Percentiles rank a stretch among this genome's conserved stretches.
Conservation (phyloP, 2,888 invertebrate species). For the Sarcophaga subvicina region DNA sequence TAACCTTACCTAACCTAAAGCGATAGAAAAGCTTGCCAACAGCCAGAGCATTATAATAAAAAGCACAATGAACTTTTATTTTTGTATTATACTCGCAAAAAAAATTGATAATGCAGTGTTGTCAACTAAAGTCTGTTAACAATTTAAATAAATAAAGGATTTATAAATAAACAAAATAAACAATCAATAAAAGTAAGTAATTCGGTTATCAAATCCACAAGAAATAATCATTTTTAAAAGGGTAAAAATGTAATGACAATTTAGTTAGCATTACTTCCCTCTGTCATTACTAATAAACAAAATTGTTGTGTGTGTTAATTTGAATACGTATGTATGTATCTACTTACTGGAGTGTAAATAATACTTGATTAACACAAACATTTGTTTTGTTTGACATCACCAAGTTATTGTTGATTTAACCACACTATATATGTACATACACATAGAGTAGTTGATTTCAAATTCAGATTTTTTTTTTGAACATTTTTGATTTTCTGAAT, state of each 20-base stretch:
- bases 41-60: too few species aligned
- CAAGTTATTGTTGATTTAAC: slow-evolving; percentile 19
- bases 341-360: slow-evolving; percentile 51
- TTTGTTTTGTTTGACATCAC: slow-evolving; percentile 46
- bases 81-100: too few species aligned
- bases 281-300: neutral
- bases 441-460: slow-evolving; percentile 15
- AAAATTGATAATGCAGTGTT: too few species aligned
- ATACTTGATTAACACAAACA: slow-evolving; percentile 60
- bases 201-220: too few species aligned
- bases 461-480: neutral
- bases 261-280: slow-evolving; percentile 1
- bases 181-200: too few species aligned
- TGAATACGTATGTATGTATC: neutral
- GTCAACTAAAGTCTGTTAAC: too few species aligned
- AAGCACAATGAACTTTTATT: too few species aligned
- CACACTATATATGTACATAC: neutral
- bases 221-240: neutral
- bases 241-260: neutral
- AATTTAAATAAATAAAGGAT: too few species aligned
- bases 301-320: neutral
- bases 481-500: neutral
- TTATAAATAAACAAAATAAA: too few species aligned
- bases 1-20: too few species aligned
- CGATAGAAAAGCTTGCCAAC: too few species aligned